These are phyloP conservation scores for Coecobrya sp. DNA, from an alignment of 2,888 invertebrate genomes.

Conservation along the genomic window DNA sequence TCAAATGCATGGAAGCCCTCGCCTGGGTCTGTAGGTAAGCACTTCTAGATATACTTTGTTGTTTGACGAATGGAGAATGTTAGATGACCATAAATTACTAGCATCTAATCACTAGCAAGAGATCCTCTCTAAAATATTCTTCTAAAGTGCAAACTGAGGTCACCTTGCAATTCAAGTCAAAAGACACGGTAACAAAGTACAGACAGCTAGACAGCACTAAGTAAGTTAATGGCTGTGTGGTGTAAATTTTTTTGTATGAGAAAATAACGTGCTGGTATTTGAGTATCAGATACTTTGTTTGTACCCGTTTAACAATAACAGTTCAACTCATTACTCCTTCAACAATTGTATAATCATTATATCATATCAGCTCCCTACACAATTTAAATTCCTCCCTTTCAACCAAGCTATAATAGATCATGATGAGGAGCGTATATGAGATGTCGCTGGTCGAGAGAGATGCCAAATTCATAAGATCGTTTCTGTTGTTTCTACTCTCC, in stretches of 20 bases:
- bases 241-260: no score
- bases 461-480: slow-evolving; percentile 39
- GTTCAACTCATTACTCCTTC: not conserved
- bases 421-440: slow-evolving; percentile 55
- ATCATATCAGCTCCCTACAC: slow-evolving; percentile 54
- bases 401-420: slow-evolving; percentile 63
- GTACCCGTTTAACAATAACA: not conserved
- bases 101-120: not conserved
- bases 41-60: not conserved
- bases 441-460: slow-evolving; percentile 49
- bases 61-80: not conserved
- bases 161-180: no score
- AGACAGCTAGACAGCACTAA: no score
- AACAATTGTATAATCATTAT: slow-evolving; percentile 53
- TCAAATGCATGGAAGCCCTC: no score
- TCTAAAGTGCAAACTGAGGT: no score
- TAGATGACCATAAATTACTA: not conserved
- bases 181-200: no score
- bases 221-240: no score
- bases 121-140: no score
- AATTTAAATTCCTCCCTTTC: slow-evolving; percentile 72
- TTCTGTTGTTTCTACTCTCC: slow-evolving; percentile 8
- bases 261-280: no score
- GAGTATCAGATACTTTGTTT: not conserved
- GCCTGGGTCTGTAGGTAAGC: not conserved